A percentile compares a stretch with the other conserved stretches of the same genome.
Evolutionary conservation across 2,888 invertebrate genomes (phyloP).

Genomic region (Tachina fera): DNA sequence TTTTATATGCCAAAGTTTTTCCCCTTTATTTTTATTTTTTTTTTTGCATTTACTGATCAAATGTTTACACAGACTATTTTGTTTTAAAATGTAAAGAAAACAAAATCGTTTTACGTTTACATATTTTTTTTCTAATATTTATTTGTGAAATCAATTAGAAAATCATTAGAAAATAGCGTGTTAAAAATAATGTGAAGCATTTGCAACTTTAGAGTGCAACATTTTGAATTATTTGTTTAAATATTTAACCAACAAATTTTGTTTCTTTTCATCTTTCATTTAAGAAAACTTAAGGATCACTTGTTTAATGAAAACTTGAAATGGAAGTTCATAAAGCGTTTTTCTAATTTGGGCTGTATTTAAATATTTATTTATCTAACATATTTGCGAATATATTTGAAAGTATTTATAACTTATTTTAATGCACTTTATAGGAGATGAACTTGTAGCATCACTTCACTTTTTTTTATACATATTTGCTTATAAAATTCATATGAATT

Average conservation of each 20-base stretch:
- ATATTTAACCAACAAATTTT: background rate
- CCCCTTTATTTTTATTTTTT: background rate
- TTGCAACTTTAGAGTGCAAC: conserved; percentile 19
- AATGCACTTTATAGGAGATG: conserved; percentile 45
- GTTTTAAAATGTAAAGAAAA: conserved; percentile 39
- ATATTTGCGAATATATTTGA: conserved; percentile 1
- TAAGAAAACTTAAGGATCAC: conserved; percentile 22
- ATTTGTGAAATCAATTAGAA: conserved; percentile 66
- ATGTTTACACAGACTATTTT: conserved; percentile 42
- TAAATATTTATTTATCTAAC: conserved; percentile 17
- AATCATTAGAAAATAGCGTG: conserved; percentile 60
- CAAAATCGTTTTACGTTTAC: conserved; percentile 41
- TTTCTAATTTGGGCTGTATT: conserved; percentile 24
- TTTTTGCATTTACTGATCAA: conserved; percentile 14
- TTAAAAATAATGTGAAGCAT: conserved; percentile 15
- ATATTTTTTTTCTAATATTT: conserved; percentile 56
- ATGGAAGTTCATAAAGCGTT: conserved; percentile 6
- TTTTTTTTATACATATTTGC: conserved; percentile 41
- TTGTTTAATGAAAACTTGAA: conserved; percentile 52
- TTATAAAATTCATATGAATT: conserved; percentile 42
- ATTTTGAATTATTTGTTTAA: conserved; percentile 43
- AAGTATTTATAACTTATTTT: conserved; percentile 22
- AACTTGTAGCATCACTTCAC: conserved; percentile 49
- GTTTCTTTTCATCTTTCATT: background rate
- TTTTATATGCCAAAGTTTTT: background rate